A percentile compares a stretch with the other conserved stretches of the same genome.
Evolutionary conservation across 1,140 invertebrate species (phyloP).

Genomic region (Sinonovacula constricta): DNA sequence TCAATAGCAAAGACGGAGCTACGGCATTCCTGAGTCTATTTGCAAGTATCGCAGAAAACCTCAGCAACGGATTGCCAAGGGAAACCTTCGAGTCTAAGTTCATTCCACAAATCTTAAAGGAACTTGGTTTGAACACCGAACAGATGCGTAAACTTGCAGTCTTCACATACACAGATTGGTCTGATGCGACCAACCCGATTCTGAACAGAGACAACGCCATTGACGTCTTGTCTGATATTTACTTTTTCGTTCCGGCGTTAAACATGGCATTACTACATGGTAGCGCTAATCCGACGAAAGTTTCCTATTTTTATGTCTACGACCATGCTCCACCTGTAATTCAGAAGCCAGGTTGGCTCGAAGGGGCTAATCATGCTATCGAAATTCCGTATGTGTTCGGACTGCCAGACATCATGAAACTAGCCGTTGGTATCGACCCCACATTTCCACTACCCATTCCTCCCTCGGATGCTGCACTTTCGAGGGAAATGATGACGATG

Average conservation of each 20-base stretch:
- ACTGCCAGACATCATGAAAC: slow-evolving; percentile 15
- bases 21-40: not conserved
- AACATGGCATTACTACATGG: not conserved
- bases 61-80: not conserved
- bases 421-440: not conserved
- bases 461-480: not conserved
- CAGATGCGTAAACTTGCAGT: not conserved
- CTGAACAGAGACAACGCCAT: slow-evolving; percentile 1
- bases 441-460: not conserved
- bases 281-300: not conserved
- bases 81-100: not conserved
- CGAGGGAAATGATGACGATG: slow-evolving; percentile 23
- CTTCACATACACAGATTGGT: slow-evolving; percentile 17
- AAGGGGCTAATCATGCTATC: slow-evolving; percentile 27
- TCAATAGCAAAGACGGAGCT: slow-evolving; percentile 33
- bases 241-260: slow-evolving; percentile 31
- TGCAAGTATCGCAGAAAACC: not conserved
- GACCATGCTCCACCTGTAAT: not conserved
- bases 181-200: slow-evolving; percentile 2
- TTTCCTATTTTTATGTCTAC: slow-evolving; percentile 31
- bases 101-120: not conserved
- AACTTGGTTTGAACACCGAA: not conserved
- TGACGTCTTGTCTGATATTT: slow-evolving; percentile 1
- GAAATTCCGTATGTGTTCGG: slow-evolving; percentile 31
- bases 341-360: slow-evolving; percentile 1